Conservation (phyloP, 2,888 invertebrate species). For the Volucella bombylans region DNA sequence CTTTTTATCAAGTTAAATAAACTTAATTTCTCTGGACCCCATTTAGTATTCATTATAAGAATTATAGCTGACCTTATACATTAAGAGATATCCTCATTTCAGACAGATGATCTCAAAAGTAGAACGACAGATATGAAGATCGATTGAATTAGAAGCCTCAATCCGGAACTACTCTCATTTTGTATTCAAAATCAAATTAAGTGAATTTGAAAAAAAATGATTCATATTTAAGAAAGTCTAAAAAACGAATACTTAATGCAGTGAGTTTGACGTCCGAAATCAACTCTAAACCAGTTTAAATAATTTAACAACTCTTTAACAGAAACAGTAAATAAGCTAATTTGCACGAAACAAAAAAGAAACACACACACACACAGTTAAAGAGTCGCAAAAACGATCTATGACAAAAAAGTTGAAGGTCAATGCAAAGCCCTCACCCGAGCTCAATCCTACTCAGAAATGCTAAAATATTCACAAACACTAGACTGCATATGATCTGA, state of each 20-base stretch:
- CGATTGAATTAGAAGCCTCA: neutral
- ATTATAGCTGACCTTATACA: conserved; percentile 6
- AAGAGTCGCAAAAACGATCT: neutral
- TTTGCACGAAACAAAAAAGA: no score
- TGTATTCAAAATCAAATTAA: neutral
- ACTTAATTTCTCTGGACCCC: neutral
- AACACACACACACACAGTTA: no score
- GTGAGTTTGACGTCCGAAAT: neutral
- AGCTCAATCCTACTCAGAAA: conserved; percentile 35
- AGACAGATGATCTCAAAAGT: conserved; percentile 10
- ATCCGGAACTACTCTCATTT: neutral
- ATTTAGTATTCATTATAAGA: conserved; percentile 6
- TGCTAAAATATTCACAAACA: conserved; percentile 54
- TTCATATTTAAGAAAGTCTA: neutral
- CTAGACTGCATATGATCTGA: conserved; percentile 25
- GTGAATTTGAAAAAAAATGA: neutral
- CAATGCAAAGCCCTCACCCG: conserved; percentile 43
- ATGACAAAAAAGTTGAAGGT: conserved; percentile 51
- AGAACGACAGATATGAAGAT: conserved; percentile 18
- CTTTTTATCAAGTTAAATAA: neutral
- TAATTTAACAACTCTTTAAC: neutral
- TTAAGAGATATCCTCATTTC: neutral
- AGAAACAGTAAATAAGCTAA: conserved; percentile 10
- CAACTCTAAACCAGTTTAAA: conserved; percentile 14
- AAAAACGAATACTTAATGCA: conserved; percentile 15